These are phyloP conservation scores for Plebejus melissa DNA, from an alignment of 2,888 invertebrate species.

Conservation along the genomic window DNA sequence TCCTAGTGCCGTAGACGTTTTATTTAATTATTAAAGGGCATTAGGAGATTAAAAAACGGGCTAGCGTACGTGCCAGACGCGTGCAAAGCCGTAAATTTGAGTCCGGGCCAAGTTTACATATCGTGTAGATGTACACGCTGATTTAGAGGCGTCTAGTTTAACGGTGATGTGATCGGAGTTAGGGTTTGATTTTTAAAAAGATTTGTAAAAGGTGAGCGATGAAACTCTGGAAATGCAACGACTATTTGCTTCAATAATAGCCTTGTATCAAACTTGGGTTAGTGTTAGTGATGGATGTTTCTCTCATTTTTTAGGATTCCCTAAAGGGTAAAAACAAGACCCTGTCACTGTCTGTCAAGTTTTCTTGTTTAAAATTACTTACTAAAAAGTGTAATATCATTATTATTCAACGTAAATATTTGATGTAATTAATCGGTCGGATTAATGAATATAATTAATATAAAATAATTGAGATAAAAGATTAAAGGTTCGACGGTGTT, in stretches of 20 bases:
- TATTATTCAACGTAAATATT: background rate
- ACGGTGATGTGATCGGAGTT: conserved; percentile 8
- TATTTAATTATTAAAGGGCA: conserved; percentile 31
- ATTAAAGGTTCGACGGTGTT: conserved; percentile 69
- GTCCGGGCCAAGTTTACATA: conserved; percentile 38
- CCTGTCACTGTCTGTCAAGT: no score
- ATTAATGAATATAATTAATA: conserved; percentile 21
- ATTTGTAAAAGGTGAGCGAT: background rate
- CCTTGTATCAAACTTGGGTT: no score
- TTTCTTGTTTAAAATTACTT: no score
- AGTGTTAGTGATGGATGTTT: no score
- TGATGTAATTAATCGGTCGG: background rate
- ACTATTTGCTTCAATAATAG: background rate
- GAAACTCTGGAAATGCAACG: background rate
- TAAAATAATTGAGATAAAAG: conserved; percentile 36
- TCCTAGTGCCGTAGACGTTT: conserved; percentile 3
- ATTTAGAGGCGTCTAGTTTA: conserved; percentile 26
- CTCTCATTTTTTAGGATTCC: no score
- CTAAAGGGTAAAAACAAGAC: no score
- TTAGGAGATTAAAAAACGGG: conserved; percentile 29
- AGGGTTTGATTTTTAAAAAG: conserved; percentile 18
- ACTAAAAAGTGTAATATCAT: background rate
- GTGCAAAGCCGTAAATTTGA: conserved; percentile 38
- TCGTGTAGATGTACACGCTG: conserved; percentile 23
- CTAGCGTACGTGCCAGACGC: conserved; percentile 34